These are phyloP conservation scores for Coptodon bakossiorum DNA, from an alignment of 2,113 vertebrate genomes.

Conservation along the genomic window DNA sequence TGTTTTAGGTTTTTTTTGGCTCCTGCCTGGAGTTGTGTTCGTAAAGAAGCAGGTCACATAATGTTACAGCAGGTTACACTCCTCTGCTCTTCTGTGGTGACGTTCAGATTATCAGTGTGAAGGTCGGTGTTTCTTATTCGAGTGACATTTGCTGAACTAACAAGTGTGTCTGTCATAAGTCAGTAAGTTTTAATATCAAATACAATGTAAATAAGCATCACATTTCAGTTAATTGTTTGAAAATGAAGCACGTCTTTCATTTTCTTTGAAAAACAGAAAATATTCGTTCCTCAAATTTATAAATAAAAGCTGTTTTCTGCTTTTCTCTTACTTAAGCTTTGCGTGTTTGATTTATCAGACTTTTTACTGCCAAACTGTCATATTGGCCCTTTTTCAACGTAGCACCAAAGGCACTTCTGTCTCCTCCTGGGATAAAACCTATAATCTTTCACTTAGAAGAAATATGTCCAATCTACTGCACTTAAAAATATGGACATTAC, in stretches of 20 bases:
- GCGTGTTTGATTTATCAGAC: rapidly evolving
- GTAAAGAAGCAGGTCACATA: neutral
- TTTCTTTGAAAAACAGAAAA: neutral
- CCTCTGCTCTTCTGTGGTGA: neutral
- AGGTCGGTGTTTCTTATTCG: neutral
- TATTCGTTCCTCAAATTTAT: rapidly evolving
- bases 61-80: neutral
- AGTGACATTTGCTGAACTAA: neutral
- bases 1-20: neutral
- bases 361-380: neutral
- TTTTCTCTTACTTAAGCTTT: neutral
- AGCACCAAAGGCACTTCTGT: rapidly evolving
- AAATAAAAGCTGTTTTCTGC: neutral
- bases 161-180: neutral
- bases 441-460: neutral
- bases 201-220: neutral
- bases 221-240: neutral
- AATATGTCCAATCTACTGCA: neutral
- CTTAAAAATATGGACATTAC: neutral
- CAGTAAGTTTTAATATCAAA: neutral
- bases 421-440: rapidly evolving
- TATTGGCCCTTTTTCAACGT: rapidly evolving
- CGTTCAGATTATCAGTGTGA: neutral
- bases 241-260: neutral
- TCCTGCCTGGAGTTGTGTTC: neutral